These are phyloP conservation scores for Diogma glabrata DNA, from an alignment of 2,888 invertebrate species.

Conservation along the genomic window DNA sequence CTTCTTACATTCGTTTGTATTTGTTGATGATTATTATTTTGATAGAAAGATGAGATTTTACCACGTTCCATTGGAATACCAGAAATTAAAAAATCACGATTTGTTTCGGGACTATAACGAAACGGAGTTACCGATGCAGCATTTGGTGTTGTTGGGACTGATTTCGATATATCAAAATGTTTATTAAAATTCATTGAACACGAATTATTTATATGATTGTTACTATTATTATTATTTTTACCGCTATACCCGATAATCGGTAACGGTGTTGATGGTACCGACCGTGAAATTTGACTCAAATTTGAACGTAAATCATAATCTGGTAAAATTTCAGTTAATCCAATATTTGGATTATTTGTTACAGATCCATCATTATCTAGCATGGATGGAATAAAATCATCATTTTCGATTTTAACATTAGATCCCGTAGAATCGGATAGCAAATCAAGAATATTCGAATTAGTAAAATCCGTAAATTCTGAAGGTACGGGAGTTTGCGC, in stretches of 20 bases:
- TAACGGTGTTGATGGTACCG: conserved; percentile 57
- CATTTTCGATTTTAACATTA: conserved; percentile 17
- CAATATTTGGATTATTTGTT: conserved; percentile 20
- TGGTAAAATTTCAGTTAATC: conserved; percentile 28
- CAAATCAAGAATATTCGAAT: conserved; percentile 23
- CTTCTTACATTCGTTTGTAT: conserved; percentile 4
- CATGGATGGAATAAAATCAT: conserved; percentile 12
- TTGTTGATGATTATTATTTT: conserved; percentile 7
- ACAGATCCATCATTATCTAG: not conserved
- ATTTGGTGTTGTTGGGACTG: conserved; percentile 66
- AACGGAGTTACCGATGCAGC: conserved; percentile 42
- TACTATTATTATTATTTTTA: conserved; percentile 16
- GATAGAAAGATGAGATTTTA: conserved; percentile 21
- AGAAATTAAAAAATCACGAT: conserved; percentile 46
- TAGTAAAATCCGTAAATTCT: conserved; percentile 59
- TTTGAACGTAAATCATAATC: conserved; percentile 23
- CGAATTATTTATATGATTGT: conserved; percentile 15
- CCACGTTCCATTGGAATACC: conserved; percentile 44
- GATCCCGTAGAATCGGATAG: conserved; percentile 18
- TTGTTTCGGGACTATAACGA: conserved; percentile 42
- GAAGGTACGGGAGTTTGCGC: conserved; percentile 58
- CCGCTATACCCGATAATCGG: conserved; percentile 33
- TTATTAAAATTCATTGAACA: conserved; percentile 16
- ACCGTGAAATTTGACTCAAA: conserved; percentile 42
- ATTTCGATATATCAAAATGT: conserved; percentile 52